These are phyloP conservation scores for Anarhynchus alexandrinus DNA, from an alignment of 2,113 vertebrate species.

Conservation along the genomic window DNA sequence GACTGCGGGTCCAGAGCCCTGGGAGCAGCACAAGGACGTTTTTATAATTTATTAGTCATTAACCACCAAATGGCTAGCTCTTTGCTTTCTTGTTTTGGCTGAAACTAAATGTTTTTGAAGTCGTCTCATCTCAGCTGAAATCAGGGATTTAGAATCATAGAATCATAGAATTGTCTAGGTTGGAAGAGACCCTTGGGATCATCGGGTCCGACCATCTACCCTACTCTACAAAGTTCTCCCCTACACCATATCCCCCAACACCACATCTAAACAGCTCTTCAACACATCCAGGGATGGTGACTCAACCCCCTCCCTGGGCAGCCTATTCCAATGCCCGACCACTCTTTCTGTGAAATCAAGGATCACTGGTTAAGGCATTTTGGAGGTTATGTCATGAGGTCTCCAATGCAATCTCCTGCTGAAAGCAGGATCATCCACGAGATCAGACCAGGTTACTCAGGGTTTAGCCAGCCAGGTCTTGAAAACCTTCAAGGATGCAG, in stretches of 20 bases:
- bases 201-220: no score
- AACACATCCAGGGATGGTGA: no score
- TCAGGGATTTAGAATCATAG: background rate
- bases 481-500: background rate
- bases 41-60: background rate
- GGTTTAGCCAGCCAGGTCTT: background rate
- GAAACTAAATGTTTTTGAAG: background rate
- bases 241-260: no score
- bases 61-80: background rate
- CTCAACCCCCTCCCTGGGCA: no score
- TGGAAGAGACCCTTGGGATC: no score
- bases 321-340: no score
- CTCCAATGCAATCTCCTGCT: background rate
- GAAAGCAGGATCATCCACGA: background rate
- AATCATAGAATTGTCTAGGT: no score
- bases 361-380: background rate
- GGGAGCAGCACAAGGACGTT: background rate
- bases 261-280: no score
- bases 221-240: no score
- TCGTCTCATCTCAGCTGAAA: background rate
- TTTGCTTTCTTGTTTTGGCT: background rate
- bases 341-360: no score
- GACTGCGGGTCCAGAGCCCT: background rate
- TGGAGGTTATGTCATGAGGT: background rate
- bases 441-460: background rate